Evolutionary conservation across 2,797 vertebrate genomes (phyloP).

Genomic region (Falco columbarius): DNA sequence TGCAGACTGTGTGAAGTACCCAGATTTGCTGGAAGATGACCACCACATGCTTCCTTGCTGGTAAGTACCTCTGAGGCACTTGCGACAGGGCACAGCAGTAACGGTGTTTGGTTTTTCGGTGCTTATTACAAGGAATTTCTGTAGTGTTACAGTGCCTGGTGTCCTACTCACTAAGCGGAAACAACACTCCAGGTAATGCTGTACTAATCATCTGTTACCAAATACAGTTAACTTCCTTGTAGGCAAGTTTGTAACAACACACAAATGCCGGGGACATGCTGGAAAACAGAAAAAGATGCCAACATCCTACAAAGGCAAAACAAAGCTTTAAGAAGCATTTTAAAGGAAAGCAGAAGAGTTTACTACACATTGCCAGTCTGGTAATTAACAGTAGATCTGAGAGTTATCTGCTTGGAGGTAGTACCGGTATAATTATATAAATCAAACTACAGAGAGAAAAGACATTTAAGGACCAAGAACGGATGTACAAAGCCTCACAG

Average conservation of each 20-base stretch:
- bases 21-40: neutral
- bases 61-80: neutral
- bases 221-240: neutral
- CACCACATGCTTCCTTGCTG: neutral
- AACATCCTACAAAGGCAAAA: neutral
- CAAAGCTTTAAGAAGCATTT: neutral
- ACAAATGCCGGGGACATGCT: neutral
- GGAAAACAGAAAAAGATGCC: neutral
- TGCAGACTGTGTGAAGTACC: no score
- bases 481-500: neutral
- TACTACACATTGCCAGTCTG: neutral
- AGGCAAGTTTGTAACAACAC: neutral
- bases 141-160: neutral
- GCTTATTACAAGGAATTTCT: neutral
- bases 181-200: neutral
- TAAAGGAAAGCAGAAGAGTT: neutral
- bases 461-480: neutral
- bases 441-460: neutral
- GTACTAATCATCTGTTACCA: neutral
- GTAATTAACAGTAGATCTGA: neutral
- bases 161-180: neutral
- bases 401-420: neutral
- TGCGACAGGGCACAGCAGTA: no score
- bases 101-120: neutral
- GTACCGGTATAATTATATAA: neutral